Evolutionary conservation across 2,888 invertebrate genomes (phyloP).

Genomic region (Ceriagrion tenellum): DNA sequence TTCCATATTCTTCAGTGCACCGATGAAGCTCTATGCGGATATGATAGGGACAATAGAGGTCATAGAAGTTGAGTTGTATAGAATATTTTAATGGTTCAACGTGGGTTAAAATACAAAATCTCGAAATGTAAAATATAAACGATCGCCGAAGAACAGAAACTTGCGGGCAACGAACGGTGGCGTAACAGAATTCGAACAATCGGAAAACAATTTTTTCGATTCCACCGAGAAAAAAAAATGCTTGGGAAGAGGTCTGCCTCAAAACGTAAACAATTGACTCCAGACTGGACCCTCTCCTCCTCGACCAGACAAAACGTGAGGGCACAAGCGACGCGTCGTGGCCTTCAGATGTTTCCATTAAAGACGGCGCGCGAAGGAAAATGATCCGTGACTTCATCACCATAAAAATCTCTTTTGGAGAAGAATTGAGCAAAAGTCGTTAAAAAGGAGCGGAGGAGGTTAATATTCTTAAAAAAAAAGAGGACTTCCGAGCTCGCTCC

Average conservation of each 20-base stretch:
- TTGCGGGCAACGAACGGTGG: no score
- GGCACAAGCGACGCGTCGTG: neutral
- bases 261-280: neutral
- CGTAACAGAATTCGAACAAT: no score
- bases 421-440: constrained; percentile 33
- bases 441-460: neutral
- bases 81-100: no score
- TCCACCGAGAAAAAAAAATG: neutral
- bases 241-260: neutral
- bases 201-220: neutral
- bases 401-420: constrained; percentile 48
- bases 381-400: constrained; percentile 59
- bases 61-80: no score
- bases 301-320: neutral
- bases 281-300: neutral
- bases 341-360: neutral
- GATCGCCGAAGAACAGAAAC: no score
- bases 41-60: no score
- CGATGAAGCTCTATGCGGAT: no score
- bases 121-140: no score
- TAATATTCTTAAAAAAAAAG: constrained; percentile 35
- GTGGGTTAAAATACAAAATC: no score
- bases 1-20: no score
- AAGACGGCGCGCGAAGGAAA: neutral
- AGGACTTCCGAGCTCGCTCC: neutral